Base-by-base conservation (phyloP, 2,888 invertebrate species). In the Drosophila rubida region DNA sequence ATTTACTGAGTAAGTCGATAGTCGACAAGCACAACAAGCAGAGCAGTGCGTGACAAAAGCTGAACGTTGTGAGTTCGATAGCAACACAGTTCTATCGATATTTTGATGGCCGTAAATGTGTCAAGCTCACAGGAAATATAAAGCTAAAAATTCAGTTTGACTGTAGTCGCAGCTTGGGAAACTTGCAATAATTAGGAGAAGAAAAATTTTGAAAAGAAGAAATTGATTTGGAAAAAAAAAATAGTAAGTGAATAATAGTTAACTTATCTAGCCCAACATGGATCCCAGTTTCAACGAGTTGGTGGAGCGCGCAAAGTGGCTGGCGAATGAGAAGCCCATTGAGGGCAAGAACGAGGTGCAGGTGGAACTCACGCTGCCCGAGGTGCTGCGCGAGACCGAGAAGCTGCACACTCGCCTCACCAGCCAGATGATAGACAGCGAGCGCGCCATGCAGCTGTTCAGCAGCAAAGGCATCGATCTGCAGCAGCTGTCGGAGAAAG, bases 271-370 rank as follows among this genome's bases (percentile, higher is more conserved):
- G n/a, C n/a, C n/a, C n/a, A 46, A 7, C 1, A 50, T 60, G 60
- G n/a, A 37, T 37, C 9, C 37, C 1, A 45, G 35, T 19, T n/a
- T 61, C 2, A 11, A 11, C 16, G 45, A 61, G 7, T n/a, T 61
- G 14, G 22, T 61, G 14, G 27, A 13, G 13, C 27, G 16, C 1
- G 60, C 60, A 0, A 8, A 61, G 14, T 2, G 9, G 0, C 22
- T 54, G 60, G 44, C 9, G 2, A 19, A 44, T 4, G 13, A 44
- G 32, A 6, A 32, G 0, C 0, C 6, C 14, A 0, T 22, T 4
- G 1, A 3, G 8, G 6, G 3, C 7, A 5, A 4, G 1, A 0
- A 0, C 2, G 13, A 25, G 9, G 8, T 8, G 2, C n/a, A n/a
- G 6, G 3, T 54, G 22, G 30, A 46, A 8, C 37, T 14, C 1